Evolutionary conservation across 2,113 vertebrate genomes (phyloP), one percentile per base, ranked within the genome.

Genomic region (Cyprinodon brontotheroides): DNA sequence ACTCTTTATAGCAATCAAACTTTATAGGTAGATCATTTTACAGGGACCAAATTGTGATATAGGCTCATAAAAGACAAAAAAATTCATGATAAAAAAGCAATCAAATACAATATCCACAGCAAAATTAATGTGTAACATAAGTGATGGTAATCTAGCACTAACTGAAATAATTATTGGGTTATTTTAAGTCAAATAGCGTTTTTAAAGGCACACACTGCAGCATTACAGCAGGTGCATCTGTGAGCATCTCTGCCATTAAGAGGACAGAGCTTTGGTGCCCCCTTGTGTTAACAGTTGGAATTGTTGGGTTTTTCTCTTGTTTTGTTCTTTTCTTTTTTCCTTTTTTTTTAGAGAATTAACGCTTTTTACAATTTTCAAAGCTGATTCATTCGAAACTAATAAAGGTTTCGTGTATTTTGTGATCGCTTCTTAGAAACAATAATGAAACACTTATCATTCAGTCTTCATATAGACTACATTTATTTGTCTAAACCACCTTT

Each of bases 201-300:
- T 40, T 68, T 12, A 65, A 17, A 45, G 20, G 22, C 40, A 70
- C 40, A 57, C 47, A 64, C 14, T 48, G 69, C 29, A 68, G 71
- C 38, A 62, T 45, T 22, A 37, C 10, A 68, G 37, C 38, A 65
- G 11, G 71, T 66, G 60, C 57, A 40, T 61, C 50, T 73, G 68
- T 61, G 64, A 62, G 40, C 64, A 48, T 48, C 17, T 62, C 45
- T 65, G 70, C 10, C 13, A 8, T 62, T 3, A 61, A 22, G 68
- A 70, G 68, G 71, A 89, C 88, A 64, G 61, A 38, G 61, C 50
- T 48, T 14, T 64, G 17, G 37, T 72, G 70, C 70, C 70, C 70
- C 61, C 70, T 72, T 50, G 70, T 72, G 70, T 72, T 47, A 15
- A 12, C 36, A 72, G 11, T 7, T 15, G 14, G 17, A 61, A 61